Percentiles rank a stretch among this genome's conserved stretches.
phyloP scores from a whole-genome alignment of 2,113 vertebrate species.

The Phalacrocorax brasilianus region DNA sequence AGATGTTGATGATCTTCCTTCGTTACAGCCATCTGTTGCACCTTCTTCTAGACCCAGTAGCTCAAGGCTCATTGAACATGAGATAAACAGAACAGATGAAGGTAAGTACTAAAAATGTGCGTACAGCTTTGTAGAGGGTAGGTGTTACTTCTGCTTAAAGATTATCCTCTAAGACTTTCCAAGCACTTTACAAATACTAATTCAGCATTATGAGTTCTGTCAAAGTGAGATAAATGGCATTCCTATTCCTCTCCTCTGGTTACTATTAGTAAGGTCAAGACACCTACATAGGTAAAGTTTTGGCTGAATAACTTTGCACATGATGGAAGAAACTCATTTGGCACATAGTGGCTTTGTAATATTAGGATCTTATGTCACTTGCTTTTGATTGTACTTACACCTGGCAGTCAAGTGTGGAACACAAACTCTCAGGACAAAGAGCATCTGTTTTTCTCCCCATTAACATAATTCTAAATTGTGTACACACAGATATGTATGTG shows the following conservation, averaged over 20 bases:
- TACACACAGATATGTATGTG: accelerated
- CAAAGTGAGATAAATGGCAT: neutral
- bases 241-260: neutral
- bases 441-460: neutral
- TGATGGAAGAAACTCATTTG: neutral
- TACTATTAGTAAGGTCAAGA: neutral
- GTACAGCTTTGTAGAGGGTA: neutral
- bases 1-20: slow-evolving; percentile 93
- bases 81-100: slow-evolving; percentile 90
- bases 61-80: slow-evolving; percentile 88
- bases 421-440: neutral
- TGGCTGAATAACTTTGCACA: neutral
- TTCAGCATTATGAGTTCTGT: neutral
- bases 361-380: neutral
- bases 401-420: neutral
- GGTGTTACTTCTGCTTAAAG: neutral
- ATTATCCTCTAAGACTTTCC: neutral
- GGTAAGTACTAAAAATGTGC: slow-evolving; percentile 67
- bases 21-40: slow-evolving; percentile 89
- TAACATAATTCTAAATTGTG: neutral
- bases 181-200: neutral
- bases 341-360: neutral
- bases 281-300: neutral
- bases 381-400: neutral
- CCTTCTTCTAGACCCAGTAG: slow-evolving; percentile 87